Base-by-base conservation (phyloP, 2,797 vertebrate species). In the Delichon dasypus region DNA sequence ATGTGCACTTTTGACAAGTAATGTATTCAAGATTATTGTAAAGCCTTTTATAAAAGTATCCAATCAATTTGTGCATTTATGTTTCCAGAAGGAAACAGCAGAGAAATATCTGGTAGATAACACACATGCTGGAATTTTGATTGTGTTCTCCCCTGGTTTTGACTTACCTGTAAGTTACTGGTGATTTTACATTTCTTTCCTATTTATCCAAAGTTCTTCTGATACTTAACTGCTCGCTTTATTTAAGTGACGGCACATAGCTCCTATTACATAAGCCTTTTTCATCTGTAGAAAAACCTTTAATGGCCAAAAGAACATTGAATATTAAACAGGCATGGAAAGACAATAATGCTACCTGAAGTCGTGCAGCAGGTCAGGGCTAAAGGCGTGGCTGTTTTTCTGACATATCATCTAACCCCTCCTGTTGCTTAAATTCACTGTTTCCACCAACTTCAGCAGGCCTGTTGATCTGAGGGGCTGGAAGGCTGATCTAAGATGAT, bases 41-140 rank as follows among this genome's bases (percentile, higher is more conserved):
- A 89, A 64, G 10, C 22, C 34, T 57, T 67, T 38, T 38, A 34
- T 16, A 47, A 47, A 76, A 55, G 6, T n/a, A 65, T 27, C 21
- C 0, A 1, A 73, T 73, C 51, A 70, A 40, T 70, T n/a, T 61
- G 17, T 47, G 29, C 36, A n/a, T 38, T 73, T 61, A 32, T 27
- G 7, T 76, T 75, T 94, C 54, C 67, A 82, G 64, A 84, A 68
- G 74, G 25, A 82, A 79, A 73, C 36, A 65, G 25, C 57, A 76
- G 13, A 85, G 38, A 84, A 90, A 7, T 20, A 48, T 10, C 14
- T 74, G 62, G 29, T 30, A 74, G 42, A 48, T 4, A 62, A 38
- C 32, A 85, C 26, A 61, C 7, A 10, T 25, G 13, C n/a, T 82
- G 58, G 34, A 92, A 54, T 84, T 71, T 32, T 68, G 14, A 10